Base-by-base conservation (phyloP, 2,113 vertebrate genomes). In the Erpornis zantholeuca region DNA sequence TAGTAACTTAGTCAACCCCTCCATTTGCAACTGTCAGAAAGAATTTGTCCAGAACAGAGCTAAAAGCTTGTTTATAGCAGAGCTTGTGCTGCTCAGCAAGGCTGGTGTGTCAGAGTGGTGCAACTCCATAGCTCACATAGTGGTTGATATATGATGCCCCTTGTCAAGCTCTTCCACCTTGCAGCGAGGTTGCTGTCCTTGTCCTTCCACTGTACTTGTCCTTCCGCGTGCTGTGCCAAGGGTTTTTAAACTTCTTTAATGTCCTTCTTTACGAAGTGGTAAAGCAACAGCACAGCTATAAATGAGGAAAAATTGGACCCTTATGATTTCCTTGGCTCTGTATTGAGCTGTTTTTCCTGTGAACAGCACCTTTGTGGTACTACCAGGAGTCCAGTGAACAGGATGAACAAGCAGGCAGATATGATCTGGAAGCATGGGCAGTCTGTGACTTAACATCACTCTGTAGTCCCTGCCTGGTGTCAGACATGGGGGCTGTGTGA, bases 281-380 rank as follows among this genome's bases (percentile, higher is more conserved):
- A 25, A 85, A 78, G 42, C 38, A 78, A 28, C 20, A 31, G 36
- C 38, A 36, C 35, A 42, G 35, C 47, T 75, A 52, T 28, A 57
- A 44, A 70, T 31, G 20, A 75, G 47, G 28, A 24, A 78, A 65
- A 49, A 42, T 2, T 27, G 6, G 13, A 65, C 50, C 16, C 28
- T 76, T 5, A 7, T 40, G 0, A 47, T 84, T 81, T 65, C 21
- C 36, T 73, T 0, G 0, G 36, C 36, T 81, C 23, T 49, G 1
- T 40, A 22, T 66, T 14, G 15, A 61, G 56, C 31, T 77, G 52
- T 1, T 90, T 82, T n/a, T 54, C 20, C 52, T 66, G 44, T 33
- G 47, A 76, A 10, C 15, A 86, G 44, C 35, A 47, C 12, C 29
- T 50, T 17, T 70, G 65, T 36, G 57, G 54, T 49, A 12, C 47